Evolutionary conservation across 2,888 invertebrate species (phyloP), one percentile per base, ranked within the genome.

Genomic region (Mesorhabditis belari): DNA sequence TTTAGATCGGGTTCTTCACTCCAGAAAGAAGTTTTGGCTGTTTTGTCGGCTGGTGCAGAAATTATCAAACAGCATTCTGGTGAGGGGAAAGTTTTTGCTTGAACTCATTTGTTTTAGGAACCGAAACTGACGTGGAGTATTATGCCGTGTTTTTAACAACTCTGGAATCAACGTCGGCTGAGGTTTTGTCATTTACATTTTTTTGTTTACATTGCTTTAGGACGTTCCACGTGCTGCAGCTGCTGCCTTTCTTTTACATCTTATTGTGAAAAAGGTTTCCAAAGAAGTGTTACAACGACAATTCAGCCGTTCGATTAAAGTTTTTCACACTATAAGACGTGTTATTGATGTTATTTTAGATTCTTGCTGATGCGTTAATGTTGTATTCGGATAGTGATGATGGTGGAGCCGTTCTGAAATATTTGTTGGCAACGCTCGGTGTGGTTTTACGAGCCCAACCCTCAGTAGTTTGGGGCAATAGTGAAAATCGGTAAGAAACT

Each of bases 1-100:
- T n/a, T n/a, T n/a, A n/a, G n/a, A n/a, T 77, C 84, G 55, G 83
- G 82, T 64, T 83, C 83, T 52, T 87, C 88, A 2, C 82, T 91
- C 23, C 94, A 95, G 80, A 92, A 92, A 79, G 90, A 95, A 84
- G 93, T 95, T 89, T 82, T 95, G 65, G 92, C 94, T 0, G 88
- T 94, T 54, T 82, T 96, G 62, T 92, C 92, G 3, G 93, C 94
- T 0, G 87, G 94, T 2, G 90, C 93, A 0, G 94, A 95, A 81
- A 88, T 92, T 19, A 92, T 96, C 66, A 75, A 92, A 90, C 79
- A 71, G 61, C 62, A 65, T 49, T 62, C 66, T 54, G 71, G 71
- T 71, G 65, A 25, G 52, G 4, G 50, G 1, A 26, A 23, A 5
- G 5, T 56, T 21, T 57, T 50, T n/a, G 0, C 19, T n/a, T 23